phyloP scores from a whole-genome alignment of 2,113 vertebrate species.

The Riparia riparia region DNA sequence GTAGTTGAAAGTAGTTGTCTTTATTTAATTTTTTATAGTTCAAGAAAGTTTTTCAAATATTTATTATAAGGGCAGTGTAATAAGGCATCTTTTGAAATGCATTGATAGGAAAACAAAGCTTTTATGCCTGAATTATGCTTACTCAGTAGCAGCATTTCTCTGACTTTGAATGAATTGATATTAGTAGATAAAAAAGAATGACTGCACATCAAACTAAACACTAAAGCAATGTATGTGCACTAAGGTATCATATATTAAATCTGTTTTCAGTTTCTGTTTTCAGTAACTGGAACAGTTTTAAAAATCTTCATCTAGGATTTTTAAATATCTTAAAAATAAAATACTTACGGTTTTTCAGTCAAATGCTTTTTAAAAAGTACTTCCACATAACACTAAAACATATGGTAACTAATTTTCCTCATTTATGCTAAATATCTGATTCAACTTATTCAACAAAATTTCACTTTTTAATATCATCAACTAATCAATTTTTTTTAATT shows the following conservation, averaged over 20 bases:
- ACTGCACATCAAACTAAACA: neutral
- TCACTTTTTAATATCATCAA: neutral
- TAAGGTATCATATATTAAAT: neutral
- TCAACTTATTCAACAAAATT: neutral
- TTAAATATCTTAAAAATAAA: neutral
- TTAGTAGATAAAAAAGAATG: neutral
- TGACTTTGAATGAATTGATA: neutral
- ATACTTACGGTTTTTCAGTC: neutral
- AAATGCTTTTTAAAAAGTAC: neutral
- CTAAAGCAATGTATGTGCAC: neutral
- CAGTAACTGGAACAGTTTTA: neutral
- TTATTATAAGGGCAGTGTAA: neutral
- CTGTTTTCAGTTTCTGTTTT: neutral
- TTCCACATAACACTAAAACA: neutral
- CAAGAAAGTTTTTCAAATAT: neutral
- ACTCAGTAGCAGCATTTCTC: neutral
- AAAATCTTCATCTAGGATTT: neutral
- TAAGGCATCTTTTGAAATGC: neutral
- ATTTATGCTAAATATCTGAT: neutral
- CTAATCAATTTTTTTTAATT: neutral
- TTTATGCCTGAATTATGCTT: neutral
- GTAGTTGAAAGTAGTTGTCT: neutral
- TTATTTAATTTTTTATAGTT: neutral
- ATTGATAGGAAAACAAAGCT: neutral
- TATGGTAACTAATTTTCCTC: neutral